Evolutionary conservation across 2,888 invertebrate species (phyloP).

Genomic region (Corythucha ciliata): DNA sequence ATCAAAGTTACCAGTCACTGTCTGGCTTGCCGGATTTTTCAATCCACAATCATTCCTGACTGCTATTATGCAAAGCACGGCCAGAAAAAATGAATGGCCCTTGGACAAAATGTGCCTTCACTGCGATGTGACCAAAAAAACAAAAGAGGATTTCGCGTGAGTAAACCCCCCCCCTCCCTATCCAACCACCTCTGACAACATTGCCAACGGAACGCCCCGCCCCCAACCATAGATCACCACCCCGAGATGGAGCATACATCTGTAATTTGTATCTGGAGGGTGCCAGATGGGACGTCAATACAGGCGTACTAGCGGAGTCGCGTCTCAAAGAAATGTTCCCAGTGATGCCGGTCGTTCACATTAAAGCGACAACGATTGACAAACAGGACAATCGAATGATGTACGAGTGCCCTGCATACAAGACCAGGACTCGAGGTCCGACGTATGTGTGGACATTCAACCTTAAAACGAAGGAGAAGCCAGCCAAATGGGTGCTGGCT

Average conservation of each 20-base stretch:
- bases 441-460: conserved; percentile 96
- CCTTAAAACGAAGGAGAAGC: conserved; percentile 75
- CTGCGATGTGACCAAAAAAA: conserved; percentile 89
- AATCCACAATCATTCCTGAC: conserved; percentile 95
- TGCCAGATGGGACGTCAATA: conserved; percentile 78
- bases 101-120: conserved; percentile 91
- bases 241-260: conserved; percentile 84
- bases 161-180: background rate
- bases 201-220: background rate
- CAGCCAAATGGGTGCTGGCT: conserved; percentile 85
- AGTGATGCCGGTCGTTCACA: conserved; percentile 78
- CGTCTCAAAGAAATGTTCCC: conserved; percentile 83
- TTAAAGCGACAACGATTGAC: conserved; percentile 78
- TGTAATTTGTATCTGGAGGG: conserved; percentile 88
- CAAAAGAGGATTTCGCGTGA: conserved; percentile 69
- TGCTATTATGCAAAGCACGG: conserved; percentile 95
- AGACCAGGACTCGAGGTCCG: conserved; percentile 76
- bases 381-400: conserved; percentile 78
- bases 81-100: conserved; percentile 91
- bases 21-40: conserved; percentile 93
- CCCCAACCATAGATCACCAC: conserved; percentile 51
- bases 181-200: background rate
- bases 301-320: conserved; percentile 73
- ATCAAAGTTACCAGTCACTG: conserved; percentile 62
- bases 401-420: conserved; percentile 90